Evolutionary conservation across 2,797 vertebrate species (phyloP).

Genomic region (Sitta carolinensis): DNA sequence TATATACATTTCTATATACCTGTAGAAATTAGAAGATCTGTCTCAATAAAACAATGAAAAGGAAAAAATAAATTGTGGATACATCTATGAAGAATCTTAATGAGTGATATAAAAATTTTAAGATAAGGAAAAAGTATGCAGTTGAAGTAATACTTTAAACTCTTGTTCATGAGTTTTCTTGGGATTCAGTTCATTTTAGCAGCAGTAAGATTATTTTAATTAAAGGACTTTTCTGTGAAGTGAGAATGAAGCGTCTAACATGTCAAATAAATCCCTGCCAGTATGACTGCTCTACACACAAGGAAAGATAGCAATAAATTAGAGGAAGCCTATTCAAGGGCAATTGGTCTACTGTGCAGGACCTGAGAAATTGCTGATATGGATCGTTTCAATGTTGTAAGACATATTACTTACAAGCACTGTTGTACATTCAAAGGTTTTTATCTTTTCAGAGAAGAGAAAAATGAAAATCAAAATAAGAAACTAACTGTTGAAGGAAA

Average conservation of each 20-base stretch:
- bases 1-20: background rate
- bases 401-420: background rate
- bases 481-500: background rate
- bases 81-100: background rate
- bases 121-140: background rate
- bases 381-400: conserved; percentile 23
- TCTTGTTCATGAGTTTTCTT: conserved; percentile 15
- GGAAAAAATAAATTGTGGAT: background rate
- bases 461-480: conserved; percentile 14
- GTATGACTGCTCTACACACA: conserved; percentile 52
- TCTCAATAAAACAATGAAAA: background rate
- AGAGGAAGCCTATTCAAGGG: conserved; percentile 65
- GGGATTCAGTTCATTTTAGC: conserved; percentile 38
- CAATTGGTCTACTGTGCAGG: conserved; percentile 14
- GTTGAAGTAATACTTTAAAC: conserved; percentile 20
- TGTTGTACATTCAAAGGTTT: background rate
- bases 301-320: conserved; percentile 66
- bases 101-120: background rate
- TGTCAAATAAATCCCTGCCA: conserved; percentile 62
- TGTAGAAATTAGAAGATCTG: background rate
- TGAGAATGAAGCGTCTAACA: conserved; percentile 62
- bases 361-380: conserved; percentile 46
- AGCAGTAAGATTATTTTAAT: conserved; percentile 71
- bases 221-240: conserved; percentile 47
- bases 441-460: background rate